Base-by-base conservation (phyloP, 2,888 invertebrate species). In the Oxytorus armatus region DNA sequence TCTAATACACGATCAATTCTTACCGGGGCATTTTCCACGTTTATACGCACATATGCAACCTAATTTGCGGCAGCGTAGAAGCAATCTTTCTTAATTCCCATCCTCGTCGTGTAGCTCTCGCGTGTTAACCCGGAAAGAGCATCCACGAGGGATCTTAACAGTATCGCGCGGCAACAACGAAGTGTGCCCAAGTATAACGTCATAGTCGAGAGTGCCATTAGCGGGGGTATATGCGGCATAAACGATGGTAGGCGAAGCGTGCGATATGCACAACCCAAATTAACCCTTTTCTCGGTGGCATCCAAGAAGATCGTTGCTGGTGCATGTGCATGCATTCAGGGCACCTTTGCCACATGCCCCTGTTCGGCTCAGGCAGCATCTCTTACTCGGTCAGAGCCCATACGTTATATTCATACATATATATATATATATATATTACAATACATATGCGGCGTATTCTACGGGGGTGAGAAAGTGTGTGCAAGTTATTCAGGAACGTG, bases 401-500 rank as follows among this genome's bases (percentile, higher is more conserved):
- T 29, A 23, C 44, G 23, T 63, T 47, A 25, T 44, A 44, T 53
- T n/a, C 25, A 16, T 53, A 11, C 29, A 68, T 59, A 59, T 59
- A 59, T 63, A 61, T 29, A 3, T 25, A 47, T 51, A 29, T 42
- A 23, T 44, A 53, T 57, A n/a, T 49, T 65, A n/a, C n/a, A n/a
- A n/a, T n/a, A n/a, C 51, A 49, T 74, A 33, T 51, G 44, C 11
- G n/a, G n/a, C n/a, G n/a, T 44, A 75, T 57, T 65, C 70, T n/a
- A n/a, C n/a, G n/a, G n/a, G n/a, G 51, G 65, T 75, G 70, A 75
- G 79, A 79, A 79, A 79, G 72, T 59, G 66, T 76, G 76, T 72
- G 68, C 72, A 79, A 79, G 79, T 79, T 79, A 79, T 79, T 76
- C 79, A 76, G 59, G 66, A 72, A 76, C 79, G 75, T 51, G 79